Percentiles rank a stretch among this genome's conserved stretches.
Evolutionary conservation across 2,888 invertebrate species (phyloP).

Genomic region (Callinectes sapidus): DNA sequence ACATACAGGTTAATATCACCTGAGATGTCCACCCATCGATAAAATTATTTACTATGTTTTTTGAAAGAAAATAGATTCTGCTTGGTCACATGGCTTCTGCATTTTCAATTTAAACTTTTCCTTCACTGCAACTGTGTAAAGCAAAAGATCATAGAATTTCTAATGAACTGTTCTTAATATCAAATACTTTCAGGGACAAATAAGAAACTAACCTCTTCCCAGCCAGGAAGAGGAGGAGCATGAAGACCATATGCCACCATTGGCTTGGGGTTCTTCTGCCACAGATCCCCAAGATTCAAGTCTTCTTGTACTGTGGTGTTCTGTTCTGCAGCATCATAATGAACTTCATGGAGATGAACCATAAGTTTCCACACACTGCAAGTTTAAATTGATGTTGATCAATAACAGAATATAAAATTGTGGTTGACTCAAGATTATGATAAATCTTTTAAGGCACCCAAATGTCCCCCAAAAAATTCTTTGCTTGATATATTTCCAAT

Average conservation of each 20-base stretch:
- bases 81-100: too few relatives aligned
- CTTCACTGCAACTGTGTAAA: background rate
- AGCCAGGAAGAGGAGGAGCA: conserved; percentile 48
- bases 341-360: conserved; percentile 41
- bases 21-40: background rate
- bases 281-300: conserved; percentile 42
- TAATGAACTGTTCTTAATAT: background rate
- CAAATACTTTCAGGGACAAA: background rate
- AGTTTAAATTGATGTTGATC: background rate
- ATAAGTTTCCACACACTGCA: conserved; percentile 54
- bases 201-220: conserved; percentile 38
- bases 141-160: background rate
- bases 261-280: conserved; percentile 54
- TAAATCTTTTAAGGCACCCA: background rate
- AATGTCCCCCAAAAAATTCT: background rate
- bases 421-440: background rate
- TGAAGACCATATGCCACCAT: conserved; percentile 51
- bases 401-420: background rate
- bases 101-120: too few relatives aligned
- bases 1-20: background rate
- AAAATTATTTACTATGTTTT: background rate
- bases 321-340: conserved; percentile 35
- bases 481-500: too few relatives aligned
- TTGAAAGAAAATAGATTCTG: too few relatives aligned
- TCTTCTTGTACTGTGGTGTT: background rate